Percentiles rank a stretch among this genome's conserved stretches.
phyloP scores from a whole-genome alignment of 2,888 invertebrate genomes.

The Meta bourneti region DNA sequence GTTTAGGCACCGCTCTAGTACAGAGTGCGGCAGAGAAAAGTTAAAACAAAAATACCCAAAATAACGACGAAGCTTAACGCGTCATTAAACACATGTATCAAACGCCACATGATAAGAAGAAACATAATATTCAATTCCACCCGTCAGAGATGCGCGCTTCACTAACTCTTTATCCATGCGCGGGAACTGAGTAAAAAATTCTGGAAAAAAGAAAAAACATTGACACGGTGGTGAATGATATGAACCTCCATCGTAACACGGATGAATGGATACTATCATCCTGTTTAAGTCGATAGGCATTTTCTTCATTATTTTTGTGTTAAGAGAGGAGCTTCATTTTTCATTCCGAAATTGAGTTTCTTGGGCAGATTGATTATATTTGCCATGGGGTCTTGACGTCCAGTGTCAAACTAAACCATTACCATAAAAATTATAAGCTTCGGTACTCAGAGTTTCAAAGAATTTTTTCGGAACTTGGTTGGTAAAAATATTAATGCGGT shows the following conservation, averaged over 20 bases:
- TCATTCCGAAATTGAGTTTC: conserved; percentile 37
- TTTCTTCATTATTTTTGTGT: conserved; percentile 30
- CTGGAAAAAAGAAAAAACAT: neutral
- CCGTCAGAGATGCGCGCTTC: conserved; percentile 41
- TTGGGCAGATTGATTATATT: conserved; percentile 33
- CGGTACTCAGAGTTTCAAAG: neutral
- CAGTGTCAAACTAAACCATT: conserved; percentile 25
- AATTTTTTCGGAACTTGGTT: neutral
- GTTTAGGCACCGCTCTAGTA: conserved; percentile 13
- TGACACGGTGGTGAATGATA: conserved; percentile 46
- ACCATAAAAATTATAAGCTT: neutral
- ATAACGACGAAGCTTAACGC: conserved; percentile 29
- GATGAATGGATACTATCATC: conserved; percentile 9
- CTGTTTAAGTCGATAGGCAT: conserved; percentile 25
- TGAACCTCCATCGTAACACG: conserved; percentile 20
- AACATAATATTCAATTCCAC: conserved; percentile 51
- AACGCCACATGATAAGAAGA: conserved; percentile 37
- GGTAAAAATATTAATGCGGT: neutral
- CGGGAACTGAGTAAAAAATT: neutral
- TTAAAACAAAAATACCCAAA: conserved; percentile 26
- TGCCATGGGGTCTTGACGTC: neutral
- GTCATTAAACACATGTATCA: conserved; percentile 46
- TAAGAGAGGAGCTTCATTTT: conserved; percentile 29
- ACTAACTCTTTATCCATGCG: conserved; percentile 35
- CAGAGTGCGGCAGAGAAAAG: neutral